Percentiles rank a stretch among this genome's conserved stretches.
These are phyloP conservation scores for Syngnathus rostellatus DNA, from an alignment of 2,797 vertebrate species.

Conservation along the genomic window DNA sequence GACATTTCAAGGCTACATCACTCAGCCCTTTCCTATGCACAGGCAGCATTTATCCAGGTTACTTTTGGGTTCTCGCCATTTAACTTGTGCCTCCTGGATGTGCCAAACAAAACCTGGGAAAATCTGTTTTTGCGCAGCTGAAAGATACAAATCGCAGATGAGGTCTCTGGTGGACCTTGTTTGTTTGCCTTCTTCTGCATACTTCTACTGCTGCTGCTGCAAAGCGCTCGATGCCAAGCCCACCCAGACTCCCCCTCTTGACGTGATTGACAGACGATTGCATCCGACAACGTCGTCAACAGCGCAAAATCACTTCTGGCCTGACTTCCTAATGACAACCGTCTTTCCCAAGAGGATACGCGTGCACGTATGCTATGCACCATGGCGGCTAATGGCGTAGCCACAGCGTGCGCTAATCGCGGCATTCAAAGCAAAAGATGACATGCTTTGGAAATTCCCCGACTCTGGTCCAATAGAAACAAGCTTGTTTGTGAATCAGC, in stretches of 20 bases:
- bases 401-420: too few species aligned
- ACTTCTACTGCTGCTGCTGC: background rate
- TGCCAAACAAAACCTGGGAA: slow-evolving; percentile 3
- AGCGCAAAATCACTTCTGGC: slow-evolving; percentile 14
- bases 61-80: background rate
- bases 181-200: background rate
- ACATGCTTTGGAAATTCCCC: too few species aligned
- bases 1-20: background rate
- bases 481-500: too few species aligned
- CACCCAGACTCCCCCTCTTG: background rate
- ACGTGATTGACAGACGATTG: background rate
- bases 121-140: background rate
- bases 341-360: slow-evolving; percentile 72
- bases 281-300: slow-evolving; percentile 3
- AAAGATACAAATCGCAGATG: slow-evolving; percentile 5
- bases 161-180: slow-evolving; percentile 1
- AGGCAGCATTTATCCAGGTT: background rate
- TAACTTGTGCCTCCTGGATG: background rate
- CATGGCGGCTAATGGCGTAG: too few species aligned
- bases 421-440: too few species aligned
- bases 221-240: slow-evolving; percentile 1
- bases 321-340: slow-evolving; percentile 76
- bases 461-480: too few species aligned
- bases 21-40: background rate
- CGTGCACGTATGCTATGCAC: slow-evolving; percentile 11